Evolutionary conservation across 2,797 vertebrate species (phyloP), one percentile per base, ranked within the genome.

Genomic region (Nannoperca obscura): DNA sequence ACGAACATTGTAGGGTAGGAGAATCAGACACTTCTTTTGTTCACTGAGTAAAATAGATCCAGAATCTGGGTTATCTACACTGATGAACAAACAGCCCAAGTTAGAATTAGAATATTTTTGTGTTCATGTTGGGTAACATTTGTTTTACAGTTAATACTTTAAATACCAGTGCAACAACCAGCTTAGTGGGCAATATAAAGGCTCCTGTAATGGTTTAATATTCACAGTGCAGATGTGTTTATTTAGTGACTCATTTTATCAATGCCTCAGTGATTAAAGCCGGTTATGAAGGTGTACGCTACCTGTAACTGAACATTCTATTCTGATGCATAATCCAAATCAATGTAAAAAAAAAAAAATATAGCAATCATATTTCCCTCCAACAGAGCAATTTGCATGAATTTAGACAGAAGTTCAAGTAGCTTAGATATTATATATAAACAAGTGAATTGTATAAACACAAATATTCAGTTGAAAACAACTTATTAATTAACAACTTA

Each of bases 91-190:
- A 68, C n/a, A n/a, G 3, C 10, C 14, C 15, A 3, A 57, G 22
- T 40, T 36, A 14, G 19, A n/a, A 44, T 5, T 30, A 49, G 20
- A 3, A 9, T 52, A 47, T 49, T 12, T 46, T 55, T 11, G 15
- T 32, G 30, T 4, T 7, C 13, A 10, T 12, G 15, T 40, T 54
- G 13, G 5, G 11, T 50, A 32, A 47, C 63, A 75, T 44, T 0
- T 46, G 7, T 74, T 82, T 68, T 50, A 44, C 1, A 14, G 54
- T 42, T 64, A 70, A 74, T 59, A 36, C 19, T 59, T 61, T 61
- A 61, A 75, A 66, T 55, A 30, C 32, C 20, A 15, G 27, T 24
- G 24, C 19, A 71, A 69, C 32, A 65, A 12, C 6, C 14, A 44
- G 64, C 9, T 64, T 72, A 65, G 59, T 49, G 12, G 20, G 49